Base-by-base conservation (phyloP, 2,888 invertebrate genomes). In the Bibio marci region DNA sequence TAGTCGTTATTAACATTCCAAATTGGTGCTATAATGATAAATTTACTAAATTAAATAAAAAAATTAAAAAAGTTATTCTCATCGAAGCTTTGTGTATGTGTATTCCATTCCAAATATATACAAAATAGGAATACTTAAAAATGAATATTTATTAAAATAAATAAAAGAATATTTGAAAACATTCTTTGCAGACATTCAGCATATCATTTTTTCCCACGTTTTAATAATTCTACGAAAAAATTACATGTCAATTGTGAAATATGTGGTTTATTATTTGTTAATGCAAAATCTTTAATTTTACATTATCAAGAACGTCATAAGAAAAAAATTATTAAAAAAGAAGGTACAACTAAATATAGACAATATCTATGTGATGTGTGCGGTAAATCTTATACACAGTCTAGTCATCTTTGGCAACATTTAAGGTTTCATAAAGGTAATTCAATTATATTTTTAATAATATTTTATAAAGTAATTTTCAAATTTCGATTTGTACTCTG, bases 391-490 rank as follows among this genome's bases (percentile, higher is more conserved):
- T 70, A 70, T 47, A 62, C 73, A 0, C 73, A 74, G 50, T 73
- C 73, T 0, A 72, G 72, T 38, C 73, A 74, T 50, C 59, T 74
- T 47, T 73, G 73, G 71, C 73, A 74, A 40, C 74, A 74, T 49
- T 67, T 73, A 54, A 59, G 73, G 45, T 74, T 74, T 47, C 73
- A 74, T 52, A 70, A 71, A 64, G 73, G 72, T 60, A 54, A 22
- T 22, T 22, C 51, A 34, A 26, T 37, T 42, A 25, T 13, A 32
- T 10, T 17, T 17, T n/a, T 32, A 18, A 35, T 33, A 35, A 37
- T 15, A 25, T 32, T 32, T 19, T 15, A n/a, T n/a, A n/a, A n/a
- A n/a, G n/a, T n/a, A n/a, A n/a, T n/a, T n/a, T n/a, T n/a, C n/a
- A n/a, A n/a, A n/a, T n/a, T n/a, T n/a, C n/a, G n/a, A n/a, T n/a